Base-by-base conservation (phyloP, 2,797 vertebrate genomes). In the Halcyon badia region DNA sequence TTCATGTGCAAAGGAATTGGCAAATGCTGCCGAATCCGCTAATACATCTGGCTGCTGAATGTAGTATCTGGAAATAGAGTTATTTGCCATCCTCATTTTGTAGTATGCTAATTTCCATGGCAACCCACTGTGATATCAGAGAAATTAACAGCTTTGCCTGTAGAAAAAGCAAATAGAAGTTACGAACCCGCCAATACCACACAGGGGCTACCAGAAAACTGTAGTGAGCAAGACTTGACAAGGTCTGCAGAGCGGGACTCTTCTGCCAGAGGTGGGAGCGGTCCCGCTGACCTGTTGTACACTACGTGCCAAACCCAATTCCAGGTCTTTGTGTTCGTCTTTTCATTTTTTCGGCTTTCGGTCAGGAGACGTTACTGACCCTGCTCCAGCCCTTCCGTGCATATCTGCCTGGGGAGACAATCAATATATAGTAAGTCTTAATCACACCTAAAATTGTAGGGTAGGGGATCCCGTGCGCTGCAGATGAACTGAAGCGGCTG, bases 41-140 rank as follows among this genome's bases (percentile, higher is more conserved):
- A 95, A 91, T 84, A 92, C 35, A 90, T 83, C 90, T 95, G 86
- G 87, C 85, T 93, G 80, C 85, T 92, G 85, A 95, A 84, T 66
- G 62, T 6, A 88, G 78, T 39, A 31, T 79, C 90, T 95, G 60
- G 70, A 91, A 97, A 77, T 41, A 2, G 41, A 85, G 58, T 77
- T 93, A 88, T 77, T 91, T 95, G 85, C 86, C 68, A 61, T 90
- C 64, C 60, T 64, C 30, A 31, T 92, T 89, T 83, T 76, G 86
- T 64, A 90, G 52, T 51, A 80, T 82, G 60, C 51, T 94, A 30
- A 93, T 92, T 94, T 90, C 93, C 71, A 87, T 9, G 26, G 41
- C 90, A 84, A 41, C 44, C 35, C 51, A 33, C 48, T 82, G 41
- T 70, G 48, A 68, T 60, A 66, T 82, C 86, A 73, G 20, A 77